Conservation (phyloP, 2,888 invertebrate genomes). For the Pachliopta kotzebuea region DNA sequence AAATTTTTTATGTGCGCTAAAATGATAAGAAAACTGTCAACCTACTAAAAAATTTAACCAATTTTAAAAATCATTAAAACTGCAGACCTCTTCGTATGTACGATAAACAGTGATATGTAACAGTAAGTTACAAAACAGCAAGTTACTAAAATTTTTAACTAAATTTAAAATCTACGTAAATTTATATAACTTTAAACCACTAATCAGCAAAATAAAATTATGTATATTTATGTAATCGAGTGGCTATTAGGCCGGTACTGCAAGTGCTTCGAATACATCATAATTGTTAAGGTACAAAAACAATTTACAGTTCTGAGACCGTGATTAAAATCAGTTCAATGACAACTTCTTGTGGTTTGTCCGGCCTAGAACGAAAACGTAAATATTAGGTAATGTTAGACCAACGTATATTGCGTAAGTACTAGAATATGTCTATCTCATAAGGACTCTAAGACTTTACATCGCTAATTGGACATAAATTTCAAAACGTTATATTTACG, state of each 20-base stretch:
- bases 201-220: too few relatives aligned
- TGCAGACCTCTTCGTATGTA: too few relatives aligned
- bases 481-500: neutral
- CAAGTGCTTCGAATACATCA: neutral
- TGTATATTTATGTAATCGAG: too few relatives aligned
- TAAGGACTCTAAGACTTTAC: neutral
- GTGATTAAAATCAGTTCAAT: conserved; percentile 48
- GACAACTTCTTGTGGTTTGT: conserved; percentile 40
- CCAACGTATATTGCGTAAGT: conserved; percentile 11
- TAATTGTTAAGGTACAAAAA: conserved; percentile 13
- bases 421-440: conserved; percentile 10
- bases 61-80: neutral
- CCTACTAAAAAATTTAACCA: too few relatives aligned
- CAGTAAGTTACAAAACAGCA: too few relatives aligned
- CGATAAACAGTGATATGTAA: too few relatives aligned
- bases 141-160: too few relatives aligned
- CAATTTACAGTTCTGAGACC: conserved; percentile 33
- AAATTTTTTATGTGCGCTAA: neutral
- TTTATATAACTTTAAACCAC: too few relatives aligned
- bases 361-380: conserved; percentile 35
- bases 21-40: too few relatives aligned
- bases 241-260: neutral
- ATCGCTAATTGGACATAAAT: too few relatives aligned
- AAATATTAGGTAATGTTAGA: conserved; percentile 35
- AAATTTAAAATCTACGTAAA: too few relatives aligned